Evolutionary conservation across 1,140 invertebrate species (phyloP), one percentile per base, ranked within the genome.

Genomic region (Lycorma delicatula): DNA sequence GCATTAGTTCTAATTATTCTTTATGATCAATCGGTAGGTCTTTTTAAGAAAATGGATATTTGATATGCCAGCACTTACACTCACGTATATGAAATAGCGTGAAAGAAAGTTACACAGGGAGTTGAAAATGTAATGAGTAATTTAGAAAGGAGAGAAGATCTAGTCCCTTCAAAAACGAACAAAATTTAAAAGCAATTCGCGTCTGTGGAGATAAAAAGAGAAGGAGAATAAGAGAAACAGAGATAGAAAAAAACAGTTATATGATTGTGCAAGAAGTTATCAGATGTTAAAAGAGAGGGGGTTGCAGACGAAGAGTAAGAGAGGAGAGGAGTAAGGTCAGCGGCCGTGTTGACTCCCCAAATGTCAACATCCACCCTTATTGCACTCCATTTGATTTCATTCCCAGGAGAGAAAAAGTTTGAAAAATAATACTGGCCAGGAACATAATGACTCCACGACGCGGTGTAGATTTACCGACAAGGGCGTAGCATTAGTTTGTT

Each of bases 341-440:
- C 18, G 51, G 38, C 13, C 23, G 38, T 56, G 54, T 56, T 56
- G 54, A 56, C 54, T 56, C 54, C 13, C 22, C 41, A 47, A 56
- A 56, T 56, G 54, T 56, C 54, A 56, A 56, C 54, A 56, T 23
- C 44, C 27, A 46, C 28, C 51, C 51, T 26, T 31, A 47, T 26
- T 38, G 54, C 54, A 56, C 54, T 56, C 54, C 54, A 56, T 56
- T 56, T 56, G 38, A 38, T 47, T 28, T 22, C 31, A 27, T 26
- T 23, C 54, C 54, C 54, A 22, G 13, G 22, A 28, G 54, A 44
- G 36, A 34, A 38, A 56, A 56, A 56, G 22, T 56, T 56, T 56
- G 54, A 56, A 56, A 56, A 56, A 56, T 56, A 56, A 56, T 56
- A 56, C 54, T 56, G 36, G 38, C 41, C 41, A 11, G 23, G 23